Conservation (phyloP, 2,888 invertebrate species). For the Crossocerus cetratus region DNA sequence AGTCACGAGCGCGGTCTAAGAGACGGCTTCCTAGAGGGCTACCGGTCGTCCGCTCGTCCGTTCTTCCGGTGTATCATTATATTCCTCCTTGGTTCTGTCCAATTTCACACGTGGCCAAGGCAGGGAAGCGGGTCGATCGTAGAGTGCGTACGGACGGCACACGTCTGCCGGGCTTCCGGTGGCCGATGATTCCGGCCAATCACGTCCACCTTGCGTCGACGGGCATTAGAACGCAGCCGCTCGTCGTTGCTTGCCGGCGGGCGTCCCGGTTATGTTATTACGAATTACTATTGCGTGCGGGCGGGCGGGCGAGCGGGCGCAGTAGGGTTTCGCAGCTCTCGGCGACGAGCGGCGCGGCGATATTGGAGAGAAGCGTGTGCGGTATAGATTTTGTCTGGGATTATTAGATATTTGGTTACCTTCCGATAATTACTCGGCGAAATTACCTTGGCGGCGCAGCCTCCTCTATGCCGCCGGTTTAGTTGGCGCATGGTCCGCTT, state of each 20-base stretch:
- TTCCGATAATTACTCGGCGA: constrained; percentile 63
- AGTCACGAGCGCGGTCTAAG: constrained; percentile 10
- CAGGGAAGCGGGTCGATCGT: background rate
- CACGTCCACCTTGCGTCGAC: constrained; percentile 21
- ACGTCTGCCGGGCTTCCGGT: constrained; percentile 59
- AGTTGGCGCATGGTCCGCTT: no score
- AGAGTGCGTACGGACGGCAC: constrained; percentile 22
- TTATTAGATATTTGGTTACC: constrained; percentile 67
- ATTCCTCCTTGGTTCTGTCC: constrained; percentile 40
- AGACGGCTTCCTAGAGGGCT: constrained; percentile 16
- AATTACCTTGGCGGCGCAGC: constrained; percentile 45
- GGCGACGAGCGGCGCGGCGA: background rate
- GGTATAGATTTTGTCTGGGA: constrained; percentile 63
- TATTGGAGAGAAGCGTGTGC: constrained; percentile 17
- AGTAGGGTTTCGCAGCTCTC: constrained; percentile 7
- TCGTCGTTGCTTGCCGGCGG: constrained; percentile 11
- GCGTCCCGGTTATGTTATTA: constrained; percentile 40
- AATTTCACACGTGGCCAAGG: constrained; percentile 42
- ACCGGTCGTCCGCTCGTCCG: constrained; percentile 29
- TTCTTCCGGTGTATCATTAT: constrained; percentile 42
- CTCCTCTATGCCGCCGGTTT: no score
- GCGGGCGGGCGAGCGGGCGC: background rate
- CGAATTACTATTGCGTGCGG: constrained; percentile 48
- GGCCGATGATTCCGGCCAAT: constrained; percentile 38
- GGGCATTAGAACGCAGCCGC: constrained; percentile 1